A percentile compares a stretch with the other conserved stretches of the same genome.
Conservation (phyloP, 2,888 invertebrate species). For the Iphiclides podalirius region DNA sequence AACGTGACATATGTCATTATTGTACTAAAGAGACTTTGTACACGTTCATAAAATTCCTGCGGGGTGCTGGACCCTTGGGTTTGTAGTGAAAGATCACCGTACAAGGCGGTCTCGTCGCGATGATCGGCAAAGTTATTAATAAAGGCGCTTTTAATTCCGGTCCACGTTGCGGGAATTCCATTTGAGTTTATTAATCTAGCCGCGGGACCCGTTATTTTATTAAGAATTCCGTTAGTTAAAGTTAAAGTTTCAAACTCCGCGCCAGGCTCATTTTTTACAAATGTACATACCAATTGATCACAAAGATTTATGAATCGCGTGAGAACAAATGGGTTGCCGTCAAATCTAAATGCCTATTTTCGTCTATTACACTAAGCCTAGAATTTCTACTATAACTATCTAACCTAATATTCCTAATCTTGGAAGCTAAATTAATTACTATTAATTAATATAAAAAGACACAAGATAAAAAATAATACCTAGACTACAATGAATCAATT, state of each 20-base stretch:
- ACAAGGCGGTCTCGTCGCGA: slow-evolving; percentile 31
- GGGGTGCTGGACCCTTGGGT: slow-evolving; percentile 14
- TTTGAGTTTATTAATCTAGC: slow-evolving; percentile 32
- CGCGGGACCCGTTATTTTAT: slow-evolving; percentile 30
- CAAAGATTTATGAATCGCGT: background rate
- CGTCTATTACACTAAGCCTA: too few species aligned
- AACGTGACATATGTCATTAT: slow-evolving; percentile 4
- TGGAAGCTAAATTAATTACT: too few species aligned
- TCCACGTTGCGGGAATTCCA: slow-evolving; percentile 32
- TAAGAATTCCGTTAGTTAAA: slow-evolving; percentile 24
- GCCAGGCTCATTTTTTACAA: background rate
- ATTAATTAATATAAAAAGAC: too few species aligned
- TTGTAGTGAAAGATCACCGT: slow-evolving; percentile 28
- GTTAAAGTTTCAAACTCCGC: slow-evolving; percentile 1
- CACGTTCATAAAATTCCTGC: background rate
- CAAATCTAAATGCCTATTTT: background rate
- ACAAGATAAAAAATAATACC: too few species aligned
- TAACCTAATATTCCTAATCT: too few species aligned
- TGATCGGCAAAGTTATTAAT: slow-evolving; percentile 33
- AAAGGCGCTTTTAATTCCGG: slow-evolving; percentile 27
- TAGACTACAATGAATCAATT: too few species aligned
- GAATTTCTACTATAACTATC: too few species aligned
- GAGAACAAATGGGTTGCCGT: background rate
- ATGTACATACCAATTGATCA: background rate
- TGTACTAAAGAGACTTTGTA: background rate